Conservation (phyloP, 2,797 vertebrate genomes). For the Dendrocincla fuliginosa region DNA sequence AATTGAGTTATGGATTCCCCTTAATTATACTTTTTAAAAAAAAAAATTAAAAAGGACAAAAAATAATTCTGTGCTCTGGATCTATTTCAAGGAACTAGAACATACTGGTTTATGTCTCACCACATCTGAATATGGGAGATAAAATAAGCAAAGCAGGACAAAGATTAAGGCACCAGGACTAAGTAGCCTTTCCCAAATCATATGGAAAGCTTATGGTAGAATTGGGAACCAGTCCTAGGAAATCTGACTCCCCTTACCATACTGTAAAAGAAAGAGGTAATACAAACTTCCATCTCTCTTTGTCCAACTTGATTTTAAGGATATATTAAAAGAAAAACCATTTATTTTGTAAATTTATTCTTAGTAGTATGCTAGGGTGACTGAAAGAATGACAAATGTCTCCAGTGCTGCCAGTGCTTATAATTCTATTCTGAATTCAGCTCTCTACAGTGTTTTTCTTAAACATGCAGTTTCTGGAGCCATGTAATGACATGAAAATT, state of each 20-base stretch:
- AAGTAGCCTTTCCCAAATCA: neutral
- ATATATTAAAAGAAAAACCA: neutral
- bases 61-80: neutral
- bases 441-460: slow-evolving; percentile 41
- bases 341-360: neutral
- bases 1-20: neutral
- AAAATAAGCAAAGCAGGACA: neutral
- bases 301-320: neutral
- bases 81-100: neutral
- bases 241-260: neutral
- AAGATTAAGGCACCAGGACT: neutral
- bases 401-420: slow-evolving; percentile 8
- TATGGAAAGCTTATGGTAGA: neutral
- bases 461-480: slow-evolving; percentile 40
- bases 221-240: neutral
- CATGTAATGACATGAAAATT: slow-evolving; percentile 59
- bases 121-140: neutral
- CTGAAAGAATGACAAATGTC: slow-evolving; percentile 6
- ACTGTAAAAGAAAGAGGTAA: neutral
- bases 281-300: neutral
- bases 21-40: neutral
- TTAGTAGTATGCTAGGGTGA: neutral
- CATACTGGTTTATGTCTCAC: neutral
- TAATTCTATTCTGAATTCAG: neutral
- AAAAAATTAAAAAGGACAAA: neutral